Conservation (phyloP, 1,140 invertebrate genomes). For the Homalodisca vitripennis region DNA sequence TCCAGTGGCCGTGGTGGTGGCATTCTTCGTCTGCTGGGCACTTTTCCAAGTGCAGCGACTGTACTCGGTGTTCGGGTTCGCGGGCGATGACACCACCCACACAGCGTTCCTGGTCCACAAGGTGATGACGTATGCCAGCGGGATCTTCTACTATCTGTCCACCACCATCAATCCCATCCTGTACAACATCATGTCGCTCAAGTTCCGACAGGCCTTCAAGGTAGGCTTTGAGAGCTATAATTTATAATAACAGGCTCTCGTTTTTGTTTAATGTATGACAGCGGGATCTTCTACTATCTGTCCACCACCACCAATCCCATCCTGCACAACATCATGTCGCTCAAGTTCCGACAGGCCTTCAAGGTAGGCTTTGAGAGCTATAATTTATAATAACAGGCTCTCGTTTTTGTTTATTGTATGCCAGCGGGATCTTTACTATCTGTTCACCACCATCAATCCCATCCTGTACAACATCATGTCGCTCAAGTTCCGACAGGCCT, state of each 20-base stretch:
- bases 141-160: conserved; percentile 64
- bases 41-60: conserved; percentile 87
- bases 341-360: too few relatives aligned
- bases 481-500: conserved; percentile 62
- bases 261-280: too few relatives aligned
- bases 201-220: conserved; percentile 64
- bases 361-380: too few relatives aligned
- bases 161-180: conserved; percentile 67
- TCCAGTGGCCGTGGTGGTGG: conserved; percentile 90
- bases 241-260: too few relatives aligned
- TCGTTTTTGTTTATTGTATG: too few relatives aligned
- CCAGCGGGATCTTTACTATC: conserved; percentile 69
- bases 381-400: too few relatives aligned
- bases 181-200: conserved; percentile 67
- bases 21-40: conserved; percentile 92
- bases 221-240: too few relatives aligned
- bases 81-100: conserved; percentile 33
- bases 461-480: conserved; percentile 69
- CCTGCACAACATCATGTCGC: too few relatives aligned
- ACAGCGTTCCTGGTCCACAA: conserved; percentile 50
- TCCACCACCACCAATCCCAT: too few relatives aligned
- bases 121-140: conserved; percentile 58
- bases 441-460: conserved; percentile 66
- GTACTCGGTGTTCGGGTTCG: conserved; percentile 66
- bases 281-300: too few relatives aligned